These are phyloP conservation scores for Danaus plexippus DNA, from an alignment of 1,140 invertebrate species.

Conservation along the genomic window DNA sequence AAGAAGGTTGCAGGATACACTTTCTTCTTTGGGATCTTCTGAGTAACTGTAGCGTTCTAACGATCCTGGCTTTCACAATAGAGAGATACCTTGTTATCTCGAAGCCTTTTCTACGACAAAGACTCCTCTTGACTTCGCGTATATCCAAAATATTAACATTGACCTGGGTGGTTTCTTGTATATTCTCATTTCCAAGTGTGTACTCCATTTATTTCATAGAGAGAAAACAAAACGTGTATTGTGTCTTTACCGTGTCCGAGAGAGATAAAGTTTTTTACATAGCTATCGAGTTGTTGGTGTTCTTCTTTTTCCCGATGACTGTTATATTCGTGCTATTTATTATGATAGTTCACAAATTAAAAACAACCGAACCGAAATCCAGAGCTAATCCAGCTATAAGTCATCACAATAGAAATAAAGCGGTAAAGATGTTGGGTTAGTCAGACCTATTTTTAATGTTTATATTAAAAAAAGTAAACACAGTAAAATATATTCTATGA, in stretches of 20 bases:
- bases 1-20: slow-evolving; percentile 86
- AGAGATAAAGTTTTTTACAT: slow-evolving; percentile 76
- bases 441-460: background rate
- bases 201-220: slow-evolving; percentile 78
- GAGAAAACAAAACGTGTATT: slow-evolving; percentile 64
- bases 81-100: slow-evolving; percentile 86
- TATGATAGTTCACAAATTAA: slow-evolving; percentile 83
- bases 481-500: too few relatives aligned
- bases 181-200: slow-evolving; percentile 84
- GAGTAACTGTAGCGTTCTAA: slow-evolving; percentile 93
- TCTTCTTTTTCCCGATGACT: slow-evolving; percentile 88
- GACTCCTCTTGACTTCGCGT: slow-evolving; percentile 83
- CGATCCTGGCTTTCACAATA: slow-evolving; percentile 85
- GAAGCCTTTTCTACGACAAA: slow-evolving; percentile 82
- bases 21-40: slow-evolving; percentile 89
- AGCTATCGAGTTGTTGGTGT: slow-evolving; percentile 84
- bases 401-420: slow-evolving; percentile 67
- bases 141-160: slow-evolving; percentile 80
- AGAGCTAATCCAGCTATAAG: slow-evolving; percentile 40
- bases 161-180: slow-evolving; percentile 80
- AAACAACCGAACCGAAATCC: slow-evolving; percentile 73
- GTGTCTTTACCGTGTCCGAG: slow-evolving; percentile 67
- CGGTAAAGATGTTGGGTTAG: slow-evolving; percentile 73
- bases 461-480: too few relatives aligned
- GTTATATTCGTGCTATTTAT: slow-evolving; percentile 86